Evolutionary conservation across 2,888 invertebrate genomes (phyloP).

Genomic region (Hermaeophaga mercurialis): DNA sequence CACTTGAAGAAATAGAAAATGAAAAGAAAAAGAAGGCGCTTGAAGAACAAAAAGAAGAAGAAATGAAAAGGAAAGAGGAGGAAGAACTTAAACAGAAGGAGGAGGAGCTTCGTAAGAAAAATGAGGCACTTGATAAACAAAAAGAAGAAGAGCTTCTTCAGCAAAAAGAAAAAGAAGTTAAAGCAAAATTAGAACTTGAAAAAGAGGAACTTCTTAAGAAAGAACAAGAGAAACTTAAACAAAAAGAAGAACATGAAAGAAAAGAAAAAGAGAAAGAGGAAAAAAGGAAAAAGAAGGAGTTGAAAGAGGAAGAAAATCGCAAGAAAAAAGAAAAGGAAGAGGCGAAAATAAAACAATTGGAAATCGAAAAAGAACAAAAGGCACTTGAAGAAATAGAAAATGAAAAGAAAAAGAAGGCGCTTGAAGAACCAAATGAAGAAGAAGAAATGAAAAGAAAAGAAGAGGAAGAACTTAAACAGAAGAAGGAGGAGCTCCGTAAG

Average conservation of each 20-base stretch:
- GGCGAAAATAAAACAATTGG: too few relatives aligned
- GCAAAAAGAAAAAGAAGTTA: slow-evolving; percentile 27
- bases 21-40: background rate
- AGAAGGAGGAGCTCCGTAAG: background rate
- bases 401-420: slow-evolving; percentile 26
- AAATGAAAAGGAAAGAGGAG: slow-evolving; percentile 18
- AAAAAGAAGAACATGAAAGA: slow-evolving; percentile 22
- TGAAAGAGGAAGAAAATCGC: slow-evolving; percentile 6
- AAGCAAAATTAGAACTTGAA: slow-evolving; percentile 20
- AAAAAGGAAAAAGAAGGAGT: slow-evolving; percentile 25
- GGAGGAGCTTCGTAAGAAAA: too few relatives aligned
- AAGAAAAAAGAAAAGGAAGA: too few relatives aligned
- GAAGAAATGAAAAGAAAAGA: slow-evolving; percentile 30
- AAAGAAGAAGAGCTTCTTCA: too few relatives aligned
- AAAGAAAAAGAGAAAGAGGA: slow-evolving; percentile 24
- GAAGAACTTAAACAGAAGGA: slow-evolving; percentile 16
- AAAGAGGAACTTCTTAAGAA: slow-evolving; percentile 5
- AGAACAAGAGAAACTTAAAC: slow-evolving; percentile 12
- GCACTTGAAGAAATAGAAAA: slow-evolving; percentile 39
- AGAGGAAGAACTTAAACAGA: background rate
- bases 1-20: slow-evolving; percentile 24
- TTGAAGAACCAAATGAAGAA: slow-evolving; percentile 27
- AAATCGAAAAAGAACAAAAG: slow-evolving; percentile 20
- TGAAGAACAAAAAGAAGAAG: slow-evolving; percentile 16
- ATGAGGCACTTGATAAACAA: slow-evolving; percentile 18